Percentiles rank a stretch among this genome's conserved stretches.
Evolutionary conservation across 2,113 vertebrate genomes (phyloP).

Genomic region (Anas platyrhynchos): DNA sequence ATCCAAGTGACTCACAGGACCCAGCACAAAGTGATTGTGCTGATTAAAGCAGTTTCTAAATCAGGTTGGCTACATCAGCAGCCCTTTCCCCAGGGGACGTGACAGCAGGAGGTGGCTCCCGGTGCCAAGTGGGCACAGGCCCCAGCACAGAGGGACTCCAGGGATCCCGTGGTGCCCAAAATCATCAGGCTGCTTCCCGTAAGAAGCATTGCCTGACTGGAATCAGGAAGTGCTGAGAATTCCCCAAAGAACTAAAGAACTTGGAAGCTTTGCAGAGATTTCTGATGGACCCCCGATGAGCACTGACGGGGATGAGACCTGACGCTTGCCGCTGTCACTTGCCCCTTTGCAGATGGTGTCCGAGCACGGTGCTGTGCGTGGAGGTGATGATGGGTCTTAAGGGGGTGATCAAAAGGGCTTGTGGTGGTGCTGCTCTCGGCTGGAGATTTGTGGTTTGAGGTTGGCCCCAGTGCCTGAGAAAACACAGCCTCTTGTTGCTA

Average conservation of each 20-base stretch:
- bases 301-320: neutral
- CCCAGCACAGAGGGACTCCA: fast-evolving
- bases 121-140: neutral
- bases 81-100: neutral
- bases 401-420: neutral
- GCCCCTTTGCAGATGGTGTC: fast-evolving
- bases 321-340: neutral
- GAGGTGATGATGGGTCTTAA: neutral
- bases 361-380: fast-evolving
- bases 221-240: neutral
- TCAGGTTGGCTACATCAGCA: neutral
- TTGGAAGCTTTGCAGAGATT: neutral
- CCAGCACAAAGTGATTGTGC: neutral
- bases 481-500: neutral
- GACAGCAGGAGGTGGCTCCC: neutral
- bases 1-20: neutral
- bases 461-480: neutral
- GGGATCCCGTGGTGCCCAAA: fast-evolving
- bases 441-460: neutral
- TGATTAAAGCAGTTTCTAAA: neutral
- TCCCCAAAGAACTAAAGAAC: no score
- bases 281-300: neutral
- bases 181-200: neutral
- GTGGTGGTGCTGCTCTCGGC: neutral
- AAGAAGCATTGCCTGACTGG: neutral